phyloP scores from a whole-genome alignment of 2,113 vertebrate species.

The Bubalus kerabau region DNA sequence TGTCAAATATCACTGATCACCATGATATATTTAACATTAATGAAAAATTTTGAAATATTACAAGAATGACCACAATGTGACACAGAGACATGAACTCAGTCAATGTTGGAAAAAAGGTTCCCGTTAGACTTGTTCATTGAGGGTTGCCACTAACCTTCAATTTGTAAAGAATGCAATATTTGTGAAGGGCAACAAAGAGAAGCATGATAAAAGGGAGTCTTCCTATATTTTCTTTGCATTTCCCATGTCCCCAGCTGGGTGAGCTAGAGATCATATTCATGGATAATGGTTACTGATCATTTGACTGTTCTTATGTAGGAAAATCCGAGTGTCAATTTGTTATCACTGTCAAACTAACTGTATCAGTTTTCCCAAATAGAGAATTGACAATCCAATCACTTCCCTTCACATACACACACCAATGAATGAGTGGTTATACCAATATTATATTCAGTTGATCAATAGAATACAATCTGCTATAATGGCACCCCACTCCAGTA shows the following conservation, averaged over 20 bases:
- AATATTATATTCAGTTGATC: neutral
- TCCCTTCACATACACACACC: neutral
- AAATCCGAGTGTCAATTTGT: neutral
- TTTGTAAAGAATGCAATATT: neutral
- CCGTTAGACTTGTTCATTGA: neutral
- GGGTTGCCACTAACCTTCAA: neutral
- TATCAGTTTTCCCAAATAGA: neutral
- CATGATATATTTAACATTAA: neutral
- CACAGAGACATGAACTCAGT: neutral
- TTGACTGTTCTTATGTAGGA: neutral
- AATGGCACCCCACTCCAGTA: no score
- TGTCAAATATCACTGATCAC: neutral
- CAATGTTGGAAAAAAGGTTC: neutral
- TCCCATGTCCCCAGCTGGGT: neutral
- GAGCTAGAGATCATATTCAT: neutral
- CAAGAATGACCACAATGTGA: neutral
- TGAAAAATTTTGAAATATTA: neutral
- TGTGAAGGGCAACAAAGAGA: neutral
- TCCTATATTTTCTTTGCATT: neutral
- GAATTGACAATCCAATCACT: neutral
- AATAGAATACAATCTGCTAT: neutral
- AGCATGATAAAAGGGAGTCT: neutral
- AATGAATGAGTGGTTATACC: neutral
- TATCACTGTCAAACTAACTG: neutral
- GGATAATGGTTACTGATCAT: neutral